phyloP scores from a whole-genome alignment of 2,113 vertebrate species.

The Ursus arctos region DNA sequence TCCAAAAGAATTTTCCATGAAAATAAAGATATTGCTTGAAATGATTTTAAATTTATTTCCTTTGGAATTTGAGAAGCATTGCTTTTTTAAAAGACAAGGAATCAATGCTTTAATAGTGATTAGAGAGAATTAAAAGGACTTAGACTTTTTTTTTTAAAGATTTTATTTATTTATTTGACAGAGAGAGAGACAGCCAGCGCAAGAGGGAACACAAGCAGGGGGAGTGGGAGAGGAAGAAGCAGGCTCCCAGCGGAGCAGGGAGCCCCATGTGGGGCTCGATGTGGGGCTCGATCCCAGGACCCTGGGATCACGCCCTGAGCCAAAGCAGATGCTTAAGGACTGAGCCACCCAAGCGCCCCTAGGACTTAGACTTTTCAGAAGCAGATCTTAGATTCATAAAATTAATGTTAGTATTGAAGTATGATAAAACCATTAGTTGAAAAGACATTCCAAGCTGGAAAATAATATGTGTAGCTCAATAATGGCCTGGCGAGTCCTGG shows the following conservation, averaged over 20 bases:
- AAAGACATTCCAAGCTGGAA: constrained; percentile 7
- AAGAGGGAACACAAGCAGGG: too few species aligned
- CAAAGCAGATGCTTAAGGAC: too few species aligned
- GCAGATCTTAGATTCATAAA: constrained; percentile 41
- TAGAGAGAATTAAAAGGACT: constrained; percentile 11
- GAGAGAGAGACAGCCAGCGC: too few species aligned
- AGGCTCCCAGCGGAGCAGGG: too few species aligned
- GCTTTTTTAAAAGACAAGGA: not conserved
- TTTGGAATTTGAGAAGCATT: constrained; percentile 15
- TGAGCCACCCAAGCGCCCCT: too few species aligned
- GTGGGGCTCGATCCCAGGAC: too few species aligned
- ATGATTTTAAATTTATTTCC: constrained; percentile 34
- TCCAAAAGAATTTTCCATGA: not conserved
- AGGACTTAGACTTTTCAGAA: constrained; percentile 22
- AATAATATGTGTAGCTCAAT: not conserved
- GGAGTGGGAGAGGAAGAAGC: too few species aligned
- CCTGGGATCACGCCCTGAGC: too few species aligned
- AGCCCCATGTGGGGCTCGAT: too few species aligned
- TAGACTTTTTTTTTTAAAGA: not conserved
- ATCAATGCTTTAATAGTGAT: not conserved
- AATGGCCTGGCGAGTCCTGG: not conserved
- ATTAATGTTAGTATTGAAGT: constrained; percentile 24
- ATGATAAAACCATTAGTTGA: not conserved
- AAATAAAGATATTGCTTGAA: not conserved
- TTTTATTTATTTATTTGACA: too few species aligned